phyloP scores from a whole-genome alignment of 2,797 vertebrate species.

The Acanthiza pusilla region DNA sequence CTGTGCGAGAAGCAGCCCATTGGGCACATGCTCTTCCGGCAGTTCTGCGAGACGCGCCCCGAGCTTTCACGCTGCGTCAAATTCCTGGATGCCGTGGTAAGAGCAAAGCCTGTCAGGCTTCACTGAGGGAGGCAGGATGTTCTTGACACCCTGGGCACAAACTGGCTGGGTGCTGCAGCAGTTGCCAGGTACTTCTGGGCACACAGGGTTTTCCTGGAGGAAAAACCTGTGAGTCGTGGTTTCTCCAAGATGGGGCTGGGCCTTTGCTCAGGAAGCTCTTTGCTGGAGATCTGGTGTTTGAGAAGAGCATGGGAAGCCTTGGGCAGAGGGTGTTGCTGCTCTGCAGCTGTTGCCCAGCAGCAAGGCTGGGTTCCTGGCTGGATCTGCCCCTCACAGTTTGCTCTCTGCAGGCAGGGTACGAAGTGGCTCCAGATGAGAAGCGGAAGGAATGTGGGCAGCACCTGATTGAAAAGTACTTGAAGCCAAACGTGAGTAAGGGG shows the following conservation, averaged over 20 bases:
- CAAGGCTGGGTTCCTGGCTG: not conserved
- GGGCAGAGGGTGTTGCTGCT: not conserved
- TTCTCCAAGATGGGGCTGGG: not conserved
- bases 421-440: slow-evolving; percentile 94
- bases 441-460: slow-evolving; percentile 87
- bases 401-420: slow-evolving; percentile 85
- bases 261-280: not conserved
- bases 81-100: slow-evolving; percentile 95
- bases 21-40: slow-evolving; percentile 87
- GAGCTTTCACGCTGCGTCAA: slow-evolving; percentile 87
- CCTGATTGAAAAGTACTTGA: slow-evolving; percentile 86
- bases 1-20: slow-evolving; percentile 94
- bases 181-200: not conserved
- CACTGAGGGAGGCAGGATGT: not conserved
- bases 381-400: not conserved
- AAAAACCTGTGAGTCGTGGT: not conserved
- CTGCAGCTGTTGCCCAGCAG: not conserved
- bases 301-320: not conserved
- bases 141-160: not conserved
- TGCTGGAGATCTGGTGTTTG: slow-evolving; percentile 4
- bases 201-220: not conserved
- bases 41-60: slow-evolving; percentile 89
- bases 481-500: slow-evolving; percentile 77
- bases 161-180: not conserved
- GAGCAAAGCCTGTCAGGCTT: not conserved